Evolutionary conservation across 2,888 invertebrate species (phyloP), one percentile per base, ranked within the genome.

Genomic region (Pyrgus malvae): DNA sequence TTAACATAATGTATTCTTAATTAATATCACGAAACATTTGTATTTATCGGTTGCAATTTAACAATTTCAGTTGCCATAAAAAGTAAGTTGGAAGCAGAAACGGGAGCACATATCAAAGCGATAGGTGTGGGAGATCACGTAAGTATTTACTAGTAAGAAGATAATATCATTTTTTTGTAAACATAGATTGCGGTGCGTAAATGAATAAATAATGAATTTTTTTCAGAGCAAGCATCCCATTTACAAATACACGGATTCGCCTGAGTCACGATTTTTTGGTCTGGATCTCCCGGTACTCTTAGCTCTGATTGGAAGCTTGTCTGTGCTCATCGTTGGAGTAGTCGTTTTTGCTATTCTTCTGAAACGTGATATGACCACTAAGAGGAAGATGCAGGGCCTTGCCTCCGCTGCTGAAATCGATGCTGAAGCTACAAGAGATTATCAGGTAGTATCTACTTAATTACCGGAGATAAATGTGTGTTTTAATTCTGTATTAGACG

Each of bases 341-440:
- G 76, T 83, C 2, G 73, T 88, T 33, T 91, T 88, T 68, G 82
- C 78, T 45, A 76, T 74, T 55, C 83, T 97, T 45, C 92, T 97
- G 51, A 93, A 94, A 61, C 92, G 94, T 1, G 96, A 97, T 66
- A 93, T 95, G 54, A 93, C 92, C 60, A 93, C 94, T 12, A 93
- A 94, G 62, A 94, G 95, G 64, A 98, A 98, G 76, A 87, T 98
- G 64, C 94, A 94, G 51, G 95, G 95, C n/a, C 83, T 98, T 3
- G 86, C 94, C 11, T 91, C 91, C 0, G 89, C 90, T 9, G 76
- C 85, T n/a, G 89, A 89, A 31, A 88, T 91, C n/a, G 97, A 97
- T 65, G 94, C 96, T 6, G 95, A 96, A 80, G 96, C 97, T 16
- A 97, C 96, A 60, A 96, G 97, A 72, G 98, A 98, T 72, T 98